phyloP scores from a whole-genome alignment of 2,797 vertebrate genomes.

The Mallotus villosus region DNA sequence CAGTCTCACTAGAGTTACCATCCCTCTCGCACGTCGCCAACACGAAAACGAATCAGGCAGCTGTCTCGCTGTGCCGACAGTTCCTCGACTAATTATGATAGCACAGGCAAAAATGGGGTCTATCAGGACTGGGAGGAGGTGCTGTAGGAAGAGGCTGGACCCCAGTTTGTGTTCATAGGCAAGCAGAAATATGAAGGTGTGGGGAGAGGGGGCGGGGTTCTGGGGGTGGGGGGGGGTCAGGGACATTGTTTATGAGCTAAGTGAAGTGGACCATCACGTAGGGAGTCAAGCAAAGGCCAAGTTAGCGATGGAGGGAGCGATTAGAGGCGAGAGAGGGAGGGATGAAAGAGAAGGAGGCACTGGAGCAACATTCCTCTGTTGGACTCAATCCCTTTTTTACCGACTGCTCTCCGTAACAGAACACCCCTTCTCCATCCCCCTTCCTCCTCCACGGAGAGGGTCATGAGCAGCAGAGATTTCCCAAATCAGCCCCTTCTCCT shows the following conservation, averaged over 20 bases:
- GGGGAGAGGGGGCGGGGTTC: conserved; percentile 53
- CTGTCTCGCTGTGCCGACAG: conserved; percentile 52
- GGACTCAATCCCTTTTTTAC: conserved; percentile 33
- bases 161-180: conserved; percentile 35
- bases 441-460: conserved; percentile 26
- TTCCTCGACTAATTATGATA: conserved; percentile 61
- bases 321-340: conserved; percentile 53
- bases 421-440: conserved; percentile 44
- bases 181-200: conserved; percentile 41
- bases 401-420: conserved; percentile 52
- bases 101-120: conserved; percentile 51
- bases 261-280: conserved; percentile 83
- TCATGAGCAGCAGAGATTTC: conserved; percentile 9
- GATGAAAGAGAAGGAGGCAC: conserved; percentile 29
- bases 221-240: conserved; percentile 30
- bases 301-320: conserved; percentile 73
- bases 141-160: conserved; percentile 10
- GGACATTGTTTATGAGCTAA: conserved; percentile 73
- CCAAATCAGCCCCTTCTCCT: conserved; percentile 12
- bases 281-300: conserved; percentile 73
- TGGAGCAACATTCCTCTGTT: conserved; percentile 61
- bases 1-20: conserved; percentile 39
- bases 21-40: conserved; percentile 39
- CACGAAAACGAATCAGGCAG: conserved; percentile 51
- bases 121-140: conserved; percentile 57